Conservation (phyloP, 2,797 vertebrate genomes). For the Sus cebifrons region DNA sequence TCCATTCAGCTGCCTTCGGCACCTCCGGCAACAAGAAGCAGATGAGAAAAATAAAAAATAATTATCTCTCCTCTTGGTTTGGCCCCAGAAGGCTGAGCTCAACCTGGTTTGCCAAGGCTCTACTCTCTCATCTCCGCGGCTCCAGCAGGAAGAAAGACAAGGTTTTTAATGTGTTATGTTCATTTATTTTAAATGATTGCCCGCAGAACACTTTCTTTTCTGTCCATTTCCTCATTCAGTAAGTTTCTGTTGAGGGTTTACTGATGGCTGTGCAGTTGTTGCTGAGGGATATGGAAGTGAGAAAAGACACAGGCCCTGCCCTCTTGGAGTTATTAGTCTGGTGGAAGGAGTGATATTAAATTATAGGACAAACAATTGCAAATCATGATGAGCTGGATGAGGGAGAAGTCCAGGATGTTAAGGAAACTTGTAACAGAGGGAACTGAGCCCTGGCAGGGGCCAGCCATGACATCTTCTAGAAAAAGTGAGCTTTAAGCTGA, state of each 20-base stretch:
- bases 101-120: conserved; percentile 59
- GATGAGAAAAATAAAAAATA: conserved; percentile 68
- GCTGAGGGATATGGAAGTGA: not conserved
- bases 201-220: conserved; percentile 45
- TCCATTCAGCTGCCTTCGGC: not conserved
- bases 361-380: not conserved
- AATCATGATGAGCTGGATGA: not conserved
- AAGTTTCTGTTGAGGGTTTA: not conserved
- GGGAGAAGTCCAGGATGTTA: not conserved
- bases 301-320: not conserved
- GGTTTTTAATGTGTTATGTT: not conserved
- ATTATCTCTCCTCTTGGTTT: conserved; percentile 67
- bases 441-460: not conserved
- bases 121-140: conserved; percentile 50
- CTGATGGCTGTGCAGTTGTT: not conserved
- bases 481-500: conserved; percentile 6
- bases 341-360: not conserved
- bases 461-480: not conserved
- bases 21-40: conserved; percentile 49
- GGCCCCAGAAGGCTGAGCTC: conserved; percentile 39
- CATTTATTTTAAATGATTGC: conserved; percentile 41
- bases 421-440: not conserved
- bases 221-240: not conserved
- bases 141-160: not conserved
- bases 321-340: not conserved